phyloP scores from a whole-genome alignment of 2,113 vertebrate genomes.

The Ondatra zibethicus region DNA sequence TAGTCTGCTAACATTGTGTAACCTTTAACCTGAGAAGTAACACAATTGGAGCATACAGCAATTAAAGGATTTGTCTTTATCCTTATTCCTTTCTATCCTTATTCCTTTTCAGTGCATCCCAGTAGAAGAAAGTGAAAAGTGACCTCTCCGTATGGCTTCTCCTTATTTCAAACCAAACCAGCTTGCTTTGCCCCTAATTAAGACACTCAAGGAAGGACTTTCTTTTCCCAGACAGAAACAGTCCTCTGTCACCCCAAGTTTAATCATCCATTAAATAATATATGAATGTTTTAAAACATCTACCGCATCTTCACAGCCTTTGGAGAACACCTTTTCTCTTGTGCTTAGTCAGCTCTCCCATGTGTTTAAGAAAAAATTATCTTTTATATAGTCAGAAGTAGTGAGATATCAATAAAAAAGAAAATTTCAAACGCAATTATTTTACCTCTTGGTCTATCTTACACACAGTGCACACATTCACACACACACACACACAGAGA shows the following conservation, averaged over 20 bases:
- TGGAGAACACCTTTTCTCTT: background rate
- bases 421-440: background rate
- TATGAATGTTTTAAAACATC: background rate
- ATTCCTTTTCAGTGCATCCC: background rate
- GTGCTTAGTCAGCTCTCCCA: background rate
- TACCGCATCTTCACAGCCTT: background rate
- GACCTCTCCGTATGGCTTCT: background rate
- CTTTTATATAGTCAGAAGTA: conserved; percentile 29
- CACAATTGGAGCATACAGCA: background rate
- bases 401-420: conserved; percentile 12
- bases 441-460: background rate
- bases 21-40: background rate
- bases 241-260: background rate
- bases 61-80: background rate
- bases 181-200: background rate
- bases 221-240: background rate
- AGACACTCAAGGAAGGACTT: background rate
- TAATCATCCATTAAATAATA: background rate
- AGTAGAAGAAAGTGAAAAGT: background rate
- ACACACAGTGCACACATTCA: background rate
- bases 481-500: background rate
- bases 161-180: background rate
- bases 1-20: background rate
- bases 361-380: conserved; percentile 15
- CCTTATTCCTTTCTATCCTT: background rate